A percentile compares a stretch with the other conserved stretches of the same genome.
Evolutionary conservation across 2,797 vertebrate species (phyloP).

Genomic region (Semotilus atromaculatus): DNA sequence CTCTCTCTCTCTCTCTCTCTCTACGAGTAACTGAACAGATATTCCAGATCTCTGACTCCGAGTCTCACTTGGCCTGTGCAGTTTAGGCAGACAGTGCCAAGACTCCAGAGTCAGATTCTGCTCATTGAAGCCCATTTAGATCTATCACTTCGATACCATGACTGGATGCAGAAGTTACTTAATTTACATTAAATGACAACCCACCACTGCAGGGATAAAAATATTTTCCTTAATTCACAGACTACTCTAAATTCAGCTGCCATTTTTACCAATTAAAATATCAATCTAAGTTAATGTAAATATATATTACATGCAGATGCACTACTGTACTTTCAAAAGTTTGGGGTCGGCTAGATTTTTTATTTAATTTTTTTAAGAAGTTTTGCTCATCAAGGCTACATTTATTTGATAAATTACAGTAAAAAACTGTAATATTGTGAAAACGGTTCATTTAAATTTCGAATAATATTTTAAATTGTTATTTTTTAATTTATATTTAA

Average conservation of each 20-base stretch:
- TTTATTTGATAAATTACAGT: no score
- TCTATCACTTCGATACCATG: not conserved
- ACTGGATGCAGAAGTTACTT: not conserved
- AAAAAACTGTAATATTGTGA: no score
- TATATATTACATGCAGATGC: not conserved
- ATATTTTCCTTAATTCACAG: not conserved
- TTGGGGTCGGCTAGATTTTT: fast-evolving
- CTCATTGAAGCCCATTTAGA: not conserved
- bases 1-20: not conserved
- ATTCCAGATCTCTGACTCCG: constrained; percentile 33
- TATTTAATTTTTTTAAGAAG: no score
- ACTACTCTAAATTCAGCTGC: not conserved
- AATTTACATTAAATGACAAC: not conserved
- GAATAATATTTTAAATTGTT: no score
- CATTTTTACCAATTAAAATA: not conserved
- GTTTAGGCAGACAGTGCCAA: not conserved
- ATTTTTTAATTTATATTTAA: no score
- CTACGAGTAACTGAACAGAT: constrained; percentile 19
- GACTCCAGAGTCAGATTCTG: not conserved
- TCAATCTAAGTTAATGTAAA: not conserved
- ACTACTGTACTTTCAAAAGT: not conserved
- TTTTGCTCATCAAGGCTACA: no score
- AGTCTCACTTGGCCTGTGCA: constrained; percentile 38
- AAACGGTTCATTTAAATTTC: no score
- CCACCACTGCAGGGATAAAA: not conserved